Percentiles rank a stretch among this genome's conserved stretches.
Evolutionary conservation across 1,140 invertebrate species (phyloP).

Genomic region (Elysia chlorotica): DNA sequence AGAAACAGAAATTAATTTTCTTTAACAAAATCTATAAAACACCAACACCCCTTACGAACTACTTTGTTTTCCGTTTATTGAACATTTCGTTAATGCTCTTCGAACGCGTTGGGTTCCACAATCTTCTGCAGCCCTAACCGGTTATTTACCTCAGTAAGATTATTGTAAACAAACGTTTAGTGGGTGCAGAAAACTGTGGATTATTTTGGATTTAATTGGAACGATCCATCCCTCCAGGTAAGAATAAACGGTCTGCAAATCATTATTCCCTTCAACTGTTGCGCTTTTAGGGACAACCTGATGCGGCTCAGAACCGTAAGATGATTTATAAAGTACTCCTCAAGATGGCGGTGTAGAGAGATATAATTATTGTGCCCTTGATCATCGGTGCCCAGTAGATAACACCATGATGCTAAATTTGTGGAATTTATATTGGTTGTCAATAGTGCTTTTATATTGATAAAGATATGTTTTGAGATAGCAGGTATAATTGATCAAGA

Average conservation of each 20-base stretch:
- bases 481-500: no score
- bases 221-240: slow-evolving; percentile 21
- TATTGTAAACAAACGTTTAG: not conserved
- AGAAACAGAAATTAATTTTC: no score
- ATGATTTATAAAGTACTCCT: not conserved
- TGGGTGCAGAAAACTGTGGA: slow-evolving; percentile 10
- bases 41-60: no score
- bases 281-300: slow-evolving; percentile 16
- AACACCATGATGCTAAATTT: no score
- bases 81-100: not conserved
- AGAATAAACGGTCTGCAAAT: not conserved
- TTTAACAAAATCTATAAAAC: no score
- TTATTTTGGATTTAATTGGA: slow-evolving; percentile 4
- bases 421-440: no score
- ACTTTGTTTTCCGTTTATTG: slow-evolving; percentile 7
- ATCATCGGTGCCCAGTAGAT: no score
- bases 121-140: slow-evolving; percentile 12
- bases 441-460: no score
- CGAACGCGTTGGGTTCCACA: slow-evolving; percentile 16
- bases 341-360: slow-evolving; percentile 21
- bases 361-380: no score
- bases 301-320: not conserved
- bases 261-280: slow-evolving; percentile 5
- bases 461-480: no score
- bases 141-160: slow-evolving; percentile 7